Evolutionary conservation across 1,140 invertebrate species (phyloP).

Genomic region (Atta cephalotes): DNA sequence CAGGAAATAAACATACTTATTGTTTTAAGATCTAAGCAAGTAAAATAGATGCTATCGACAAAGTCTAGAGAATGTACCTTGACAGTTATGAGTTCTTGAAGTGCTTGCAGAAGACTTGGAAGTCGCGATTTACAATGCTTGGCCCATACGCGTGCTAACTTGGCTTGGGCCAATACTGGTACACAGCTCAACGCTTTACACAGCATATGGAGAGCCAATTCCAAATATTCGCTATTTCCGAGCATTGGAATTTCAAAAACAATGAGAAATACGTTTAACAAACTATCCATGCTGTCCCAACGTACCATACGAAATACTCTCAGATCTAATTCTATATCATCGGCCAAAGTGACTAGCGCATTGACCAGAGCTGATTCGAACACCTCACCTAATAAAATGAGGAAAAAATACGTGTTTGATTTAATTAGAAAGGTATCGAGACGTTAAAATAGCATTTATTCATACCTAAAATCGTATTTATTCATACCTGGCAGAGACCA

Average conservation of each 20-base stretch:
- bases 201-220: slow-evolving; percentile 92
- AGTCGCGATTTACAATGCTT: slow-evolving; percentile 90
- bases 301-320: slow-evolving; percentile 86
- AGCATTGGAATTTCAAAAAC: slow-evolving; percentile 95
- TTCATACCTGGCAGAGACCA: slow-evolving; percentile 85
- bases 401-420: slow-evolving; percentile 24
- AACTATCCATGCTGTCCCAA: slow-evolving; percentile 84
- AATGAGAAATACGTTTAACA: slow-evolving; percentile 93
- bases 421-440: neutral
- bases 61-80: slow-evolving; percentile 77
- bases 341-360: slow-evolving; percentile 91
- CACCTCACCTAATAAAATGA: slow-evolving; percentile 83
- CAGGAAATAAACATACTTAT: neutral
- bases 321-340: slow-evolving; percentile 91
- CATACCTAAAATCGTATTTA: slow-evolving; percentile 3
- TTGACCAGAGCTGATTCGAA: slow-evolving; percentile 93
- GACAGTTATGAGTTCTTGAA: slow-evolving; percentile 95
- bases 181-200: slow-evolving; percentile 92
- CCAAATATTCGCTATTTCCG: slow-evolving; percentile 93
- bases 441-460: neutral
- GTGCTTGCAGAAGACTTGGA: slow-evolving; percentile 90
- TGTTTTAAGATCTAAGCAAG: no score
- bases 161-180: slow-evolving; percentile 92
- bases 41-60: neutral
- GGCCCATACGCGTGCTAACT: slow-evolving; percentile 93